These are phyloP conservation scores for Arbacia lixula DNA, from an alignment of 53 echinoderm and acorn worm species.

Conservation along the genomic window DNA sequence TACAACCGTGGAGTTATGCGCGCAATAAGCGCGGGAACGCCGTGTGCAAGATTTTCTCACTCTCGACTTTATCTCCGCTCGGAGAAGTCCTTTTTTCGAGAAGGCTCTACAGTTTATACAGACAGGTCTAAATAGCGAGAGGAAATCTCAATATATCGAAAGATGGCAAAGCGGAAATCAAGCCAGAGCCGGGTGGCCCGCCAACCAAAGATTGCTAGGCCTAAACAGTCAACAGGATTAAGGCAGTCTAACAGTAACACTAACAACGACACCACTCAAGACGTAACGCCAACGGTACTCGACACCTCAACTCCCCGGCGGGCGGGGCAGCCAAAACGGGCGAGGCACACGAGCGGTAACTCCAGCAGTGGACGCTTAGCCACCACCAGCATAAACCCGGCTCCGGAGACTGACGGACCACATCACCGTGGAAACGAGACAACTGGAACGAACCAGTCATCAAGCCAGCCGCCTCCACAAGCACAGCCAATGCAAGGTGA, in stretches of 20 bases:
- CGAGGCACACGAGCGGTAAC: not conserved
- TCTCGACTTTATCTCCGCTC: constrained; percentile 4
- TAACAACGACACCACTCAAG: constrained; percentile 20
- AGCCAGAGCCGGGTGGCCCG: constrained; percentile 8
- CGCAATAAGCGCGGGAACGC: not conserved
- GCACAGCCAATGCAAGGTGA: constrained; percentile 7
- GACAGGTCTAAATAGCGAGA: not conserved
- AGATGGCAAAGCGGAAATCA: constrained; percentile 15
- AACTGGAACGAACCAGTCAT: not conserved
- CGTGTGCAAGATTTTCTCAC: not conserved
- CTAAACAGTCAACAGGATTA: not conserved
- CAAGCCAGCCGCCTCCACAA: not conserved
- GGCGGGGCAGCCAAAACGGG: not conserved
- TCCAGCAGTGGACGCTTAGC: not conserved
- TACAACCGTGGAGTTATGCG: not conserved
- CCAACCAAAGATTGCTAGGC: not conserved
- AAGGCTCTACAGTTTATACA: constrained; percentile 11
- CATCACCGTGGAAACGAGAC: constrained; percentile 1
- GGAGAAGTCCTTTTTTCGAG: constrained; percentile 23
- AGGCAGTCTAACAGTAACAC: not conserved
- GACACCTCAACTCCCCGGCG: constrained; percentile 8
- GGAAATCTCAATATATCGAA: constrained; percentile 9
- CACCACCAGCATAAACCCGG: constrained; percentile 3
- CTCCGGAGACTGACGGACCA: not conserved
- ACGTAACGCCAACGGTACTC: too few relatives aligned